phyloP scores from a whole-genome alignment of 1,140 invertebrate species.

The Brachionus sp. region DNA sequence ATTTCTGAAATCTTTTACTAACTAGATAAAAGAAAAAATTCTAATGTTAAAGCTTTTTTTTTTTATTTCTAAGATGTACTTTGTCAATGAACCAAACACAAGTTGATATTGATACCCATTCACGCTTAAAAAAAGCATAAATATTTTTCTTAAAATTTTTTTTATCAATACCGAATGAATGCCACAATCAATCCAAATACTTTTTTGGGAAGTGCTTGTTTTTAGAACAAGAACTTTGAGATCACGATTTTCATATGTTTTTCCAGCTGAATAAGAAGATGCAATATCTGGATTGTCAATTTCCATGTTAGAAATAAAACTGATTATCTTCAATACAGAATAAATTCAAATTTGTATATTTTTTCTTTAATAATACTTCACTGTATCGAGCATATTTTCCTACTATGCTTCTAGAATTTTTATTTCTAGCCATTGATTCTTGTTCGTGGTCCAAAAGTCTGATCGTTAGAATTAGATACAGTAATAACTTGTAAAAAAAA shows the following conservation, averaged over 20 bases:
- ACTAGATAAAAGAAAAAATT: neutral
- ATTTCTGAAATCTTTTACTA: constrained; percentile 4
- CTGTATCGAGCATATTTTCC: constrained; percentile 33
- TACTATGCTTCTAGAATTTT: neutral
- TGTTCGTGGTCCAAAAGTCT: neutral
- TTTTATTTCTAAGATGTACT: neutral
- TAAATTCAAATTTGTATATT: neutral
- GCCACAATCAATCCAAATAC: constrained; percentile 45
- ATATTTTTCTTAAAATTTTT: too few species aligned
- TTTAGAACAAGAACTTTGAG: neutral
- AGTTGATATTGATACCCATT: constrained; percentile 13
- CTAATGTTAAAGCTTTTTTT: neutral
- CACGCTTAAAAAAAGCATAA: neutral
- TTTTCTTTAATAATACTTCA: constrained; percentile 5
- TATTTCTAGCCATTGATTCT: constrained; percentile 6
- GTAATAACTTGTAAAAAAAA: neutral
- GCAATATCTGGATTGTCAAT: neutral
- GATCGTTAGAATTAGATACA: neutral
- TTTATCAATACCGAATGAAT: constrained; percentile 29
- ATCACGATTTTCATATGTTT: constrained; percentile 2
- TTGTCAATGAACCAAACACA: constrained; percentile 34
- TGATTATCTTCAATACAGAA: neutral
- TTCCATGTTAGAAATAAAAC: neutral
- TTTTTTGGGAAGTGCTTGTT: neutral
- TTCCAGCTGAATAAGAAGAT: neutral